A percentile compares a stretch with the other conserved stretches of the same genome.
Conservation (phyloP, 2,888 invertebrate genomes). For the Euzophera pinguis region DNA sequence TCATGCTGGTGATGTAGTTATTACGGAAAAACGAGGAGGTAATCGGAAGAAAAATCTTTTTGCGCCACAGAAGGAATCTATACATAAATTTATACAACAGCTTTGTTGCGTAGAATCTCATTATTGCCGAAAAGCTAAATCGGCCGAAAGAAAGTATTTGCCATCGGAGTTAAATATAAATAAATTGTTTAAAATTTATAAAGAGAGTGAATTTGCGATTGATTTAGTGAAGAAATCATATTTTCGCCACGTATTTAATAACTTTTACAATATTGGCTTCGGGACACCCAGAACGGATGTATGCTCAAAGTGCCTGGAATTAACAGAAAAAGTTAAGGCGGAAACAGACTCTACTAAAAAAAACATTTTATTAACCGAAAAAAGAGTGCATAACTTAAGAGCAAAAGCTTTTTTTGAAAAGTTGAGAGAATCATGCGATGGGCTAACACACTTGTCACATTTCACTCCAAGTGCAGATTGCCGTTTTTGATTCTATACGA, state of each 20-base stretch:
- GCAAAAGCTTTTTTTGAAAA: constrained; percentile 24
- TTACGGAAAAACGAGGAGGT: constrained; percentile 13
- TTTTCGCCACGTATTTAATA: constrained; percentile 15
- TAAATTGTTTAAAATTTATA: too few species aligned
- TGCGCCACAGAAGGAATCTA: not conserved
- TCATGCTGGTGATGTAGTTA: constrained; percentile 1
- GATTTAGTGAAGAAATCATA: constrained; percentile 14
- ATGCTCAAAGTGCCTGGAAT: constrained; percentile 18
- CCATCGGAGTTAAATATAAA: constrained; percentile 22
- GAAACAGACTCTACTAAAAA: not conserved
- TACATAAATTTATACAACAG: constrained; percentile 12
- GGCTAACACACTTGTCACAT: constrained; percentile 8
- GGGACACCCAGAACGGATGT: constrained; percentile 16
- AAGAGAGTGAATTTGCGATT: not conserved
- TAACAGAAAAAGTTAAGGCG: too few species aligned
- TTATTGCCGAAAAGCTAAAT: constrained; percentile 11
- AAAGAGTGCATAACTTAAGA: too few species aligned
- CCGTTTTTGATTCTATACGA: constrained; percentile 11
- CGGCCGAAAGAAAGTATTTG: constrained; percentile 18
- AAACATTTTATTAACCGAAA: too few species aligned
- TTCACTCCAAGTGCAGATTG: constrained; percentile 13
- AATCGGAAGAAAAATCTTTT: constrained; percentile 1
- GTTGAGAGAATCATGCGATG: constrained; percentile 1
- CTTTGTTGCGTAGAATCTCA: constrained; percentile 13
- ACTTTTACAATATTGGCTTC: constrained; percentile 18